Evolutionary conservation across 2,113 vertebrate genomes (phyloP), one percentile per base, ranked within the genome.

Genomic region (Siphamia tubifer): DNA sequence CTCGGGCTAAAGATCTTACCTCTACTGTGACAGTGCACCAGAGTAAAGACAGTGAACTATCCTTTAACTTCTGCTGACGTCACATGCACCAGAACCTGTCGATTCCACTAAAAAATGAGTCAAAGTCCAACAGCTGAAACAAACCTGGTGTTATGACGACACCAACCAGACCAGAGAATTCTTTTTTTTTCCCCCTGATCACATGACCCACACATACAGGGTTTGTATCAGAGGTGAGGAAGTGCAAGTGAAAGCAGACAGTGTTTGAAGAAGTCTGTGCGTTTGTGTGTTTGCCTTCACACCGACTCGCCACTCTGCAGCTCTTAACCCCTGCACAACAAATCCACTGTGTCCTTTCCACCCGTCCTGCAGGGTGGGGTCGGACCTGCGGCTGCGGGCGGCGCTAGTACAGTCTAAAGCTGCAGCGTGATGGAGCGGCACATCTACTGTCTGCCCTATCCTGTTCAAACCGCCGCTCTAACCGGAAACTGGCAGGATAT

Each of bases 291-390:
- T 68, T 19, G 24, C 44, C 19, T 78, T 85, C 48, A 54, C 65
- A 55, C 62, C 4, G 16, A 62, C 49, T 36, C 44, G 8, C 24
- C 56, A 34, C 34, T 21, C 16, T 27, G 17, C 44, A 23, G 17
- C 40, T 51, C 34, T 25, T 28, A 57, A 55, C 30, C 48, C 24
- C 4, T 28, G 9, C 68, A 88, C 85, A 84, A 67, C 72, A 79
- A 73, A 57, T 23, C 77, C 10, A 61, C 62, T 77, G 77, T 85
- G 55, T 43, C n/a, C 16, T 43, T 62, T 34, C 58, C 15, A n/a
- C 16, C 56, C 40, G 43, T 12, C 35, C 58, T 49, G 65, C 51
- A 23, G 79, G 85, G 68, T 13, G 79, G 81, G 36, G 79, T 51
- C 51, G 28, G 23, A 31, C n/a, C 51, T 78, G 55, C 3, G 30